Evolutionary conservation across 1,140 invertebrate genomes (phyloP).

Genomic region (Drosophila mojavensis): DNA sequence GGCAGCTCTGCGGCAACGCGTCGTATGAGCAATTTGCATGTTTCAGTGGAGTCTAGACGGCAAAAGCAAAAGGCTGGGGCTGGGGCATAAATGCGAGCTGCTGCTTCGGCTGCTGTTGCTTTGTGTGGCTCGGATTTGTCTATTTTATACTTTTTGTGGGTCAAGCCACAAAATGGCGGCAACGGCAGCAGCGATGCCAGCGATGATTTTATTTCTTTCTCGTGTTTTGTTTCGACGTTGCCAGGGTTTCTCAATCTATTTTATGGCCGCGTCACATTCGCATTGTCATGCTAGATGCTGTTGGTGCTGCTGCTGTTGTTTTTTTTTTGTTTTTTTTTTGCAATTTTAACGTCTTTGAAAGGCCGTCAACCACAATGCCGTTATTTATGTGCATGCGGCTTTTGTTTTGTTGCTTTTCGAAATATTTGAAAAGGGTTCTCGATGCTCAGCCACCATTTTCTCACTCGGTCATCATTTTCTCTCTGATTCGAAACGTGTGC

Average conservation of each 20-base stretch:
- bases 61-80: not conserved
- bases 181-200: constrained; percentile 26
- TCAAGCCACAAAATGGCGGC: constrained; percentile 67
- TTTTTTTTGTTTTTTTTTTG: constrained; percentile 23
- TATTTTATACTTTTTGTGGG: constrained; percentile 66
- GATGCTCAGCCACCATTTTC: constrained; percentile 17
- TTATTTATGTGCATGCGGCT: constrained; percentile 77
- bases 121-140: constrained; percentile 26
- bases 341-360: constrained; percentile 54
- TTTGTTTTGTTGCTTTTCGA: constrained; percentile 63
- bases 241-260: constrained; percentile 64
- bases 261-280: constrained; percentile 45
- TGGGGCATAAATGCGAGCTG: not conserved
- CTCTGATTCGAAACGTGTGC: not conserved
- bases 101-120: constrained; percentile 8
- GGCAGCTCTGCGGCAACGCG: constrained; percentile 23
- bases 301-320: constrained; percentile 2
- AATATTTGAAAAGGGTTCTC: constrained; percentile 68
- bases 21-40: constrained; percentile 66
- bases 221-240: constrained; percentile 22
- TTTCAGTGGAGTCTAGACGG: constrained; percentile 26
- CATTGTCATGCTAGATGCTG: constrained; percentile 7
- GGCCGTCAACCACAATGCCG: constrained; percentile 62
- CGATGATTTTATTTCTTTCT: constrained; percentile 45
- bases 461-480: not conserved